phyloP scores from a whole-genome alignment of 1,140 invertebrate species.

The Drosophila tsacasi region DNA sequence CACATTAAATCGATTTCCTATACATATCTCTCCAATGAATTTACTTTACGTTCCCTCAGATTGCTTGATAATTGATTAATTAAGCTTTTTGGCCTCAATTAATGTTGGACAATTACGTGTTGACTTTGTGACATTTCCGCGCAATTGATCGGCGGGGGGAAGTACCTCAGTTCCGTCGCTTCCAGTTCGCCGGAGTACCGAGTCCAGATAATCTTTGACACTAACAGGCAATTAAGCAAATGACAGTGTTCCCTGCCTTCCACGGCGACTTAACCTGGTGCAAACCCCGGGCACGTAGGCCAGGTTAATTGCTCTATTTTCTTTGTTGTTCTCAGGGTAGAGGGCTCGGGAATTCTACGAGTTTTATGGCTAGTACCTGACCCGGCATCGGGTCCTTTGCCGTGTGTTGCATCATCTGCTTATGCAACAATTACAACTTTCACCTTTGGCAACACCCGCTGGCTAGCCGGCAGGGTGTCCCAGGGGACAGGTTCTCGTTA shows the following conservation, averaged over 20 bases:
- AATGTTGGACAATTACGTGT: conserved; percentile 58
- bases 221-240: conserved; percentile 63
- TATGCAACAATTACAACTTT: conserved; percentile 51
- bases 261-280: conserved; percentile 27
- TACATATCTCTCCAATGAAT: conserved; percentile 4
- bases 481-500: conserved; percentile 35
- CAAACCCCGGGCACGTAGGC: conserved; percentile 60
- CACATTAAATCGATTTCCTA: neutral
- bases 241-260: conserved; percentile 25
- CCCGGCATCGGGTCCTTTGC: conserved; percentile 10
- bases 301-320: conserved; percentile 80
- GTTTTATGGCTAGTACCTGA: conserved; percentile 40
- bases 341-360: conserved; percentile 1
- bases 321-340: conserved; percentile 20
- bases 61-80: conserved; percentile 67
- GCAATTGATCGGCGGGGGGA: conserved; percentile 25
- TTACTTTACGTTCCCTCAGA: conserved; percentile 25
- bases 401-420: conserved; percentile 46
- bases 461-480: conserved; percentile 16
- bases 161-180: conserved; percentile 9
- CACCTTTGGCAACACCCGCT: conserved; percentile 42
- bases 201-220: conserved; percentile 59
- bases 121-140: conserved; percentile 44
- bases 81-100: conserved; percentile 46
- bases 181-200: conserved; percentile 4